Percentiles rank a stretch among this genome's conserved stretches.
Evolutionary conservation across 2,113 vertebrate genomes (phyloP).

Genomic region (Leucopsar rothschildi): DNA sequence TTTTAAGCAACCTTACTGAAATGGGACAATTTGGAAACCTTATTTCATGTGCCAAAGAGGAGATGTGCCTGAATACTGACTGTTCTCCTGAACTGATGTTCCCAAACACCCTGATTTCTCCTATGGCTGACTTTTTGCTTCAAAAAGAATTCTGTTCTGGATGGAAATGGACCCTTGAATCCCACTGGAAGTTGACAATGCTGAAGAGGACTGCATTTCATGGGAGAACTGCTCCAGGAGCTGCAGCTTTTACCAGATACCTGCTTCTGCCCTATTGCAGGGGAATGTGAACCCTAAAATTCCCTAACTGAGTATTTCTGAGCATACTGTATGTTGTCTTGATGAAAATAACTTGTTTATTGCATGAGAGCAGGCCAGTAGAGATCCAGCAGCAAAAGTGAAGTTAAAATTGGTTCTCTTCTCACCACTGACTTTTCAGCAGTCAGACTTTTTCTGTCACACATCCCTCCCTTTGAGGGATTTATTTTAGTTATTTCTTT

Average conservation of each 20-base stretch:
- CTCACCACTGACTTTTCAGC: constrained; percentile 61
- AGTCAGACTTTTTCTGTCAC: constrained; percentile 31
- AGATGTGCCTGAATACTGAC: constrained; percentile 37
- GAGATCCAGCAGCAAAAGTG: constrained; percentile 62
- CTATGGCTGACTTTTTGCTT: constrained; percentile 32
- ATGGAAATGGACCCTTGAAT: background rate
- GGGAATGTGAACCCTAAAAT: constrained; percentile 60
- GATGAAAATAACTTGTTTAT: constrained; percentile 28
- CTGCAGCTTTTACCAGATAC: background rate
- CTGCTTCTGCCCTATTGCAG: constrained; percentile 57
- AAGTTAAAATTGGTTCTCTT: constrained; percentile 83
- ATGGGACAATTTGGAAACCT: constrained; percentile 74
- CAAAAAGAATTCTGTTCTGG: constrained; percentile 7
- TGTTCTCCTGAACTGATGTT: constrained; percentile 15
- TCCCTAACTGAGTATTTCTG: constrained; percentile 38
- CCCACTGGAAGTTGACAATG: background rate
- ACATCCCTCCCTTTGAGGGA: constrained; percentile 29
- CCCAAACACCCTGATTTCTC: constrained; percentile 23
- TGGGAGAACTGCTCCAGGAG: background rate
- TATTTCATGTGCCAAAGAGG: constrained; percentile 65
- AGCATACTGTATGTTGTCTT: constrained; percentile 44
- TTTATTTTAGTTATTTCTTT: background rate
- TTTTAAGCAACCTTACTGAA: constrained; percentile 79
- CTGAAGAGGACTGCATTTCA: background rate
- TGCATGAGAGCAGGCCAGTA: constrained; percentile 75